phyloP scores from a whole-genome alignment of 2,888 invertebrate genomes.

The Eledona agricola region DNA sequence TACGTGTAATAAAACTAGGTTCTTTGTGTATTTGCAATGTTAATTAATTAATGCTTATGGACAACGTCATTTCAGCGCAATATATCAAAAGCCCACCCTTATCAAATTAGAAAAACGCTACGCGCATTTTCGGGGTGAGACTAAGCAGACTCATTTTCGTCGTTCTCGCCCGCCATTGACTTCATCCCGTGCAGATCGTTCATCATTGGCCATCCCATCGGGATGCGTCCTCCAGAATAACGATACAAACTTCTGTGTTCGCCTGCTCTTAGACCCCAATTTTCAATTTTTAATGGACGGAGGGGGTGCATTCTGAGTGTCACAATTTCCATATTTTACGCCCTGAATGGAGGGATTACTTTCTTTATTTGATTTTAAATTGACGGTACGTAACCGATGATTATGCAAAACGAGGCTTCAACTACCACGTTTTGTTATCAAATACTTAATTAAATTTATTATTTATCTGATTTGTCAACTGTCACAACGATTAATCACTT shows the following conservation, averaged over 20 bases:
- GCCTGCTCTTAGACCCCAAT: constrained; percentile 16
- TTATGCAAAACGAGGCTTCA: no score
- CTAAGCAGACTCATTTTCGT: constrained; percentile 41
- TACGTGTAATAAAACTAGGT: no score
- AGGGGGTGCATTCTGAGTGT: constrained; percentile 30
- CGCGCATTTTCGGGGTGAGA: constrained; percentile 40
- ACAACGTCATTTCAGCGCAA: no score
- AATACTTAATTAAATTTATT: no score
- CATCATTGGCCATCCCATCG: constrained; percentile 32
- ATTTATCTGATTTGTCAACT: no score
- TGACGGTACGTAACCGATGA: no score
- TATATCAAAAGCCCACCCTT: no score
- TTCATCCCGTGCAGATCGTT: constrained; percentile 37
- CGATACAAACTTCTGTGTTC: constrained; percentile 23
- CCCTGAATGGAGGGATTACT: constrained; percentile 29
- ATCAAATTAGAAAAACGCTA: no score
- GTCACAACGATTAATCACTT: no score
- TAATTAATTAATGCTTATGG: no score
- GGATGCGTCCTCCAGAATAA: constrained; percentile 22
- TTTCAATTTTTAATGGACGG: constrained; percentile 31
- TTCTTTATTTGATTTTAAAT: constrained; percentile 22
- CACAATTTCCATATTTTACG: constrained; percentile 32
- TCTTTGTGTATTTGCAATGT: no score
- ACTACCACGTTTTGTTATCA: no score
- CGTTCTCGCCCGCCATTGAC: constrained; percentile 38